Percentiles rank a stretch among this genome's conserved stretches.
Evolutionary conservation across 2,888 invertebrate species (phyloP).

Genomic region (Apotomis capreana): DNA sequence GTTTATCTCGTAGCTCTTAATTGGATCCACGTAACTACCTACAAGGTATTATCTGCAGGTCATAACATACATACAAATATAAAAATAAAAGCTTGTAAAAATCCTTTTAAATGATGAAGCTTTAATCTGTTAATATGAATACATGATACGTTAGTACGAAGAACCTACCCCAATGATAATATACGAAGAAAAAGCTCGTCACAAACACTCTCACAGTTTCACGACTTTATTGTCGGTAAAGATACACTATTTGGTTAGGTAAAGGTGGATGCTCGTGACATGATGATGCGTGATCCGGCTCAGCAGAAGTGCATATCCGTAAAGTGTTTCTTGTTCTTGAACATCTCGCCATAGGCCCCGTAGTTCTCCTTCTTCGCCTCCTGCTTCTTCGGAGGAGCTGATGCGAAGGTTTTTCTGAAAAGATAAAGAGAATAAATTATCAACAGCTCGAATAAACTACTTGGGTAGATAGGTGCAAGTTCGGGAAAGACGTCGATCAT

Average conservation of each 20-base stretch:
- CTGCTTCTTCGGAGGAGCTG: constrained; percentile 66
- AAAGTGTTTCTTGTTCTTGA: constrained; percentile 89
- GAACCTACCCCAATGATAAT: constrained; percentile 53
- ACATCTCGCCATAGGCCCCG: constrained; percentile 89
- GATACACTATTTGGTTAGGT: constrained; percentile 30
- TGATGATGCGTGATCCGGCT: constrained; percentile 56
- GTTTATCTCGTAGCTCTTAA: too few species aligned
- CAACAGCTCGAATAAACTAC: too few species aligned
- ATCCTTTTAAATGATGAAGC: constrained; percentile 53
- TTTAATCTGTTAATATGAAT: constrained; percentile 62
- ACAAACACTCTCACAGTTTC: constrained; percentile 48
- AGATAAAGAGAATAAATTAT: background rate
- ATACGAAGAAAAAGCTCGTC: constrained; percentile 48
- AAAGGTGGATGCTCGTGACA: constrained; percentile 14
- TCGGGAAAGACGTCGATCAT: too few species aligned
- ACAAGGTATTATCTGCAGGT: constrained; percentile 43
- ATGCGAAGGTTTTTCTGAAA: constrained; percentile 64
- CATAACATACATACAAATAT: constrained; percentile 48
- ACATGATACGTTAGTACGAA: constrained; percentile 59
- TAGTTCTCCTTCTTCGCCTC: constrained; percentile 76
- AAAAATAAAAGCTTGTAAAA: constrained; percentile 45
- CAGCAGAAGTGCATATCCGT: constrained; percentile 87
- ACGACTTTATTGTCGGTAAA: constrained; percentile 36
- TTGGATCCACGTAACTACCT: background rate
- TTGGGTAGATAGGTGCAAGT: too few species aligned